These are phyloP conservation scores for Calliphora vomitoria DNA, from an alignment of 2,888 invertebrate genomes.

Conservation along the genomic window DNA sequence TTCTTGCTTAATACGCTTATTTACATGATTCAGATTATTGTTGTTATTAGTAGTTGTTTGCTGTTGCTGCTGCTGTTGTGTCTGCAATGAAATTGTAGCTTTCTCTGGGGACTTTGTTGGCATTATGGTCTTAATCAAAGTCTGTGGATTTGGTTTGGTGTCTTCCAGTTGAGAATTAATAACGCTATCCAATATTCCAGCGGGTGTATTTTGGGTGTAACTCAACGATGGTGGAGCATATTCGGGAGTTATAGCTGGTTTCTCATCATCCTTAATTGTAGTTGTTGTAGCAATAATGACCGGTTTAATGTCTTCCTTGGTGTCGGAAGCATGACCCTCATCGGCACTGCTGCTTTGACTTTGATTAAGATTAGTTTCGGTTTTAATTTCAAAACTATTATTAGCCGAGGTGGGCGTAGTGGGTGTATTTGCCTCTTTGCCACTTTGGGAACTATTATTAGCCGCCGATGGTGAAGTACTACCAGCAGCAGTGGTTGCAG, in stretches of 20 bases:
- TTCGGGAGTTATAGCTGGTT: slow-evolving; percentile 88
- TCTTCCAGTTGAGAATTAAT: slow-evolving; percentile 70
- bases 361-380: slow-evolving; percentile 76
- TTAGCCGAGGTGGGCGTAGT: slow-evolving; percentile 81
- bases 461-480: slow-evolving; percentile 77
- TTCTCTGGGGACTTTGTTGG: slow-evolving; percentile 63
- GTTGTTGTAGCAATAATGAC: slow-evolving; percentile 77
- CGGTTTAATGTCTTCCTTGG: slow-evolving; percentile 76
- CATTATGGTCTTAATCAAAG: slow-evolving; percentile 74
- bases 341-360: slow-evolving; percentile 78
- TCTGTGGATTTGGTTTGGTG: slow-evolving; percentile 75
- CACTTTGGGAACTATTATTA: slow-evolving; percentile 57
- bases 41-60: slow-evolving; percentile 70
- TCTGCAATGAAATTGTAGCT: slow-evolving; percentile 28
- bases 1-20: slow-evolving; percentile 82
- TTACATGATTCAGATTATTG: slow-evolving; percentile 79
- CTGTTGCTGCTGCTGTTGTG: slow-evolving; percentile 58
- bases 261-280: slow-evolving; percentile 80
- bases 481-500: slow-evolving; percentile 81
- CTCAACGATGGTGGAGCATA: slow-evolving; percentile 93
- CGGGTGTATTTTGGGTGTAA: slow-evolving; percentile 86
- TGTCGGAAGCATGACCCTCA: slow-evolving; percentile 73
- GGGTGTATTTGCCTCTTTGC: slow-evolving; percentile 76
- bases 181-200: slow-evolving; percentile 75
- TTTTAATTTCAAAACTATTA: slow-evolving; percentile 80